phyloP scores from a whole-genome alignment of 2,888 invertebrate species.

The Eupithecia pulchellata region DNA sequence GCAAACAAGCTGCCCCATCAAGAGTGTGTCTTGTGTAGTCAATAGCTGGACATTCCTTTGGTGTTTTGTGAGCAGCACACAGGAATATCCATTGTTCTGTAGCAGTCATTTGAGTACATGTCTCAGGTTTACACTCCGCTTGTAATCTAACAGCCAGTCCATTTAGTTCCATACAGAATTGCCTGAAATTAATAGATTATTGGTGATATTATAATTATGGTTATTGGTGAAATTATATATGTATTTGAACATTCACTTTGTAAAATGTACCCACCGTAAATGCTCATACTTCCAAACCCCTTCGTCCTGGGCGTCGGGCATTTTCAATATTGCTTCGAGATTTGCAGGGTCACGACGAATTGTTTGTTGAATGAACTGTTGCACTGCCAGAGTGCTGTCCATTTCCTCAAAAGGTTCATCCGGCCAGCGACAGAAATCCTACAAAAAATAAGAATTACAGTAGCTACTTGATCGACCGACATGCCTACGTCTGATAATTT shows the following conservation, averaged over 20 bases:
- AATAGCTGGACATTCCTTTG: conserved; percentile 99
- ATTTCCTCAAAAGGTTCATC: conserved; percentile 99
- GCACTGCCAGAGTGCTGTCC: conserved; percentile 99
- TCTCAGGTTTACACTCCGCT: conserved; percentile 97
- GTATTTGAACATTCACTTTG: background rate
- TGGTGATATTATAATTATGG: background rate
- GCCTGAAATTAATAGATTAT: conserved; percentile 83
- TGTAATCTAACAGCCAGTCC: conserved; percentile 98
- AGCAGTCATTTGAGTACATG: conserved; percentile 99
- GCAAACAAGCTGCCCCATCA: conserved; percentile 98
- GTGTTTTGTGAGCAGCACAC: conserved; percentile 99
- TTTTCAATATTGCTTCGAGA: conserved; percentile 96
- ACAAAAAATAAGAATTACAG: conserved; percentile 49
- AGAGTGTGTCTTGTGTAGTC: conserved; percentile 99
- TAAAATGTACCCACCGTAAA: conserved; percentile 86
- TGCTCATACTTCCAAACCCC: conserved; percentile 99
- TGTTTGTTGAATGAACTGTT: conserved; percentile 99
- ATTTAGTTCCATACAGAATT: conserved; percentile 99
- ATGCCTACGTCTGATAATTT: background rate
- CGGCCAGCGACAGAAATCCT: conserved; percentile 99
- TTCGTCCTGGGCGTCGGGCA: conserved; percentile 98
- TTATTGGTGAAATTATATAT: background rate
- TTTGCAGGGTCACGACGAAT: conserved; percentile 97
- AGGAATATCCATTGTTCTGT: conserved; percentile 99
- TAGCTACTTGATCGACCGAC: background rate